phyloP scores from a whole-genome alignment of 1,140 invertebrate genomes.

The Pararge aegeria region DNA sequence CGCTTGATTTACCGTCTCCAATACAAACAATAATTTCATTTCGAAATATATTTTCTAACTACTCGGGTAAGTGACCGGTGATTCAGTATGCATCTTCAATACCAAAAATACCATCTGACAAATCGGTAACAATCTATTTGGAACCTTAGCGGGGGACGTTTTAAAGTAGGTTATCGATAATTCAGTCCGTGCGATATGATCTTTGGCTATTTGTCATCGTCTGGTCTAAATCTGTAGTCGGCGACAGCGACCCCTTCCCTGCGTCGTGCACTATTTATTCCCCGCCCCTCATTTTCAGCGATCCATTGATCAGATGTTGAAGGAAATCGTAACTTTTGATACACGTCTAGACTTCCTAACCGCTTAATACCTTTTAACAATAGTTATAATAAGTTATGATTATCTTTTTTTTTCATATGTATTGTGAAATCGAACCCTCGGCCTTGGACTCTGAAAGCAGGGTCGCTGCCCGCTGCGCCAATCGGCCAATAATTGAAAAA shows the following conservation, averaged over 20 bases:
- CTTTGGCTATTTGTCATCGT: constrained; percentile 5
- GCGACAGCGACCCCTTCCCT: constrained; percentile 33
- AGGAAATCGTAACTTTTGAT: constrained; percentile 14
- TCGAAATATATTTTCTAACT: constrained; percentile 44
- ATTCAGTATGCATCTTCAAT: constrained; percentile 35
- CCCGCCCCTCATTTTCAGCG: constrained; percentile 42
- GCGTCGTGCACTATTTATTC: constrained; percentile 50
- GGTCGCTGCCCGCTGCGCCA: too few relatives aligned
- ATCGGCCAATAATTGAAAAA: too few relatives aligned
- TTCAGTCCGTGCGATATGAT: not conserved
- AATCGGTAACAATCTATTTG: constrained; percentile 6
- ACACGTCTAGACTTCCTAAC: too few relatives aligned
- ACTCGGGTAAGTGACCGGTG: constrained; percentile 58
- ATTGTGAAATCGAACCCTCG: too few relatives aligned
- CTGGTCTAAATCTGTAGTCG: constrained; percentile 47
- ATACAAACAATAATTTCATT: constrained; percentile 35
- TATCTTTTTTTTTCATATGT: too few relatives aligned
- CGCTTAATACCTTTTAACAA: too few relatives aligned
- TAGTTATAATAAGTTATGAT: too few relatives aligned
- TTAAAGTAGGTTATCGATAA: not conserved
- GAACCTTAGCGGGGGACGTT: constrained; percentile 3
- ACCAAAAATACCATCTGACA: constrained; percentile 3
- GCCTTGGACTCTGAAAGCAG: too few relatives aligned
- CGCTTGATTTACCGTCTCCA: constrained; percentile 13
- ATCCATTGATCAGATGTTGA: constrained; percentile 47